Base-by-base conservation (phyloP, 1,140 invertebrate species). In the Drosophila navojoa region DNA sequence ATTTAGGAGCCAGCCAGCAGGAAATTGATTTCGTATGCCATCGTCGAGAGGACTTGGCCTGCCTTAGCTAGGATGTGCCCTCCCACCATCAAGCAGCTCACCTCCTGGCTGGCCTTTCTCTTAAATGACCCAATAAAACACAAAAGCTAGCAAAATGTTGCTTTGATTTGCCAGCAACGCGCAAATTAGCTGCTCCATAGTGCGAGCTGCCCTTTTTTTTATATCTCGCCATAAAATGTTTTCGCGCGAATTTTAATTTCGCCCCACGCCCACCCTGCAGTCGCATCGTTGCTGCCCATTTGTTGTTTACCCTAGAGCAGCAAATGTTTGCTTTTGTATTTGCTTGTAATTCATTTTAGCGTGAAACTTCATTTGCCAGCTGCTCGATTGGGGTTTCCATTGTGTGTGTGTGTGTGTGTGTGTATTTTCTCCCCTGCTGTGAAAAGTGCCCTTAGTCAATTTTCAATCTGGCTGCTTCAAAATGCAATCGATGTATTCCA, bases 11-110 rank as follows among this genome's bases (percentile, higher is more conserved):
- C 49, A 62, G 50, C 75, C 75, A 50, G 44, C 66, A 73, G 68
- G 84, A 86, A 86, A 86, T 86, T 86, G 82, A 86, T 86, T 86
- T 86, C 72, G 82, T 89, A 89, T 79, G 79, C 66, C 76, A 60
- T 63, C 64, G 62, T 63, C 64, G 62, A 70, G 49, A 49, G 19
- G 9, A 9, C 47, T 25, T 32, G 15, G 42, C 9, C 25, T 16
- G n/a, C 15, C 15, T 10, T 45, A 13, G 52, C 47, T 55, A 71
- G 3, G 27, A 0, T 29, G 27, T 29, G 0, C 55, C 60, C 60
- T 63, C 44, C 53, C 38, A 27, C 49, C 29, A 22, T 19, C 35
- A 25, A 6, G 11, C 32, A 32, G 45, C 35, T 3, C 53, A 2
- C 16, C 38, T 15, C 32, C 6, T 9, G 9, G 1, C 32, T 7